Evolutionary conservation across 2,888 invertebrate species (phyloP), one percentile per base, ranked within the genome.

Genomic region (Nysson spinosus): DNA sequence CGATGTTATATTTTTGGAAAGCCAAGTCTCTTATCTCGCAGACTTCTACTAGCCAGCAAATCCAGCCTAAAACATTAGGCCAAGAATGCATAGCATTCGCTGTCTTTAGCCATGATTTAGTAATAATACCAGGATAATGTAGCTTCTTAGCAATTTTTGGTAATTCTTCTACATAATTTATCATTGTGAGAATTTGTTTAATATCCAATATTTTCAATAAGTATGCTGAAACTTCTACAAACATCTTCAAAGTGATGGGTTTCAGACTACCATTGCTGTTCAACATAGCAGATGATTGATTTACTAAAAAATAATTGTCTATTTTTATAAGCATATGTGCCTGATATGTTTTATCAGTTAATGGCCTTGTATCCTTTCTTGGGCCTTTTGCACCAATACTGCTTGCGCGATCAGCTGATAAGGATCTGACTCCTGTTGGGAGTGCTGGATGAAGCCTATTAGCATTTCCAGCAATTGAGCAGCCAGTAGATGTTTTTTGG

Each of bases 101-200:
- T 0, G 91, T 89, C 82, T 89, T 89, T 73, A 91, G 83, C 91
- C 91, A 91, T 0, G 91, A 90, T 84, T 91, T 90, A 69, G 89
- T 88, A 9, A 91, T 86, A 0, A 85, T 63, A 4, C 90, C 90
- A 0, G 90, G 90, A 85, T 91, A 91, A 71, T 89, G 87, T 11
- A 91, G 82, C 1, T 89, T 88, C 67, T 89, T 90, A 3, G 88
- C 85, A 46, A 89, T 72, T 66, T 88, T 88, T 0, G 90, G 91
- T 37, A 91, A 62, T 88, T 90, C 82, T 2, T 86, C 87, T 9
- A 82, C 69, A 34, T 86, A 87, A 76, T 86, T 86, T 7, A 49
- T 22, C 3, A 72, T 44, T 0, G 75, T 83, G 1, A 87, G 39
- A 2, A 64, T 52, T 2, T 78, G 77, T 30, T 83, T 83, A 2